Evolutionary conservation across 1,140 invertebrate species (phyloP), one percentile per base, ranked within the genome.

Genomic region (Euschistus heros): DNA sequence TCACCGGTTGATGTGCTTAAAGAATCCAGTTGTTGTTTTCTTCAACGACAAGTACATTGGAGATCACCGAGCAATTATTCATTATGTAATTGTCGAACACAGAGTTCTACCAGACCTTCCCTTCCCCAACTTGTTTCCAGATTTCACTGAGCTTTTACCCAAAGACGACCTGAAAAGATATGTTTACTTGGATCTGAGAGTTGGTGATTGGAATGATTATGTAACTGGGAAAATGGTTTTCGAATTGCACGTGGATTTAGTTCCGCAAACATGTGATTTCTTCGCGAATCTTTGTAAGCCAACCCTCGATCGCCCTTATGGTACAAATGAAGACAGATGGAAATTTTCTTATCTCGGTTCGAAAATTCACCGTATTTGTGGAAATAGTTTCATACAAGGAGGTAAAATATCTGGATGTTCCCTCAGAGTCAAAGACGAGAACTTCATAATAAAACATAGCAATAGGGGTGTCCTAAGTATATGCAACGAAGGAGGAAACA

Each of bases 141-240:
- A 57, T 57, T 57, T 57, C 24, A 57, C 54, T 10, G 15, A 24
- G 4, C 24, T 57, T 1, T 15, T 57, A 1, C 54, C 54, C 2
- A 57, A 57, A 24, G 15, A 26, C 14, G 24, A 26, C 1, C 18
- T 24, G 4, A 57, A 57, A 26, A 15, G 2, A 6, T 57, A 57
- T 26, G 54, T 57, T 10, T 57, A 24, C 26, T 26, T 57, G 1
- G 54, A 57, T 27, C 14, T 57, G 4, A 57, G 54, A 57, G 54
- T 57, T 8, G 54, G 54, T 0, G 54, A 57, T 57, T 24, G 20
- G 18, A 18, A 22, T 2, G 54, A 57, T 57, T 57, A 57, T 27
- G 54, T 57, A 4, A 14, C 26, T 15, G 54, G 54, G 2, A 57
- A 57, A 57, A 57, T 57, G 54, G 54, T 57, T 2, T 57, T 57